Percentiles rank a stretch among this genome's conserved stretches.
phyloP scores from a whole-genome alignment of 2,113 vertebrate genomes.

The Zosterops hypoxanthus region DNA sequence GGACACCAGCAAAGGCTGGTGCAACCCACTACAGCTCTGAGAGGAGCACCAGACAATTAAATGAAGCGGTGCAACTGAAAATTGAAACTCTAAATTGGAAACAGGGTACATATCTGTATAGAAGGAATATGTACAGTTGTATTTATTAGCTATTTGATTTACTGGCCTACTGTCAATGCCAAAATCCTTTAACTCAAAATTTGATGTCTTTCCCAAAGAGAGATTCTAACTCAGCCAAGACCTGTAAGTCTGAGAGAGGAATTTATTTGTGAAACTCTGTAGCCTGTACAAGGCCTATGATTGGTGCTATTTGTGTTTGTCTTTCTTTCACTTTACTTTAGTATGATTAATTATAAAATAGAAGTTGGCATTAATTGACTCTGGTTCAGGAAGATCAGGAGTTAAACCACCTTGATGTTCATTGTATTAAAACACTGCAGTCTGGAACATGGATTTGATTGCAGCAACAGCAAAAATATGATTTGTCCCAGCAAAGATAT shows the following conservation, averaged over 20 bases:
- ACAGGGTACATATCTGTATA: background rate
- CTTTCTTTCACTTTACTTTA: background rate
- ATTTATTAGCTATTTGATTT: conserved; percentile 17
- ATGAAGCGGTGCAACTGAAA: background rate
- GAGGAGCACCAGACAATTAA: background rate
- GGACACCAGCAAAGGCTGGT: background rate
- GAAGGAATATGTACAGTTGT: background rate
- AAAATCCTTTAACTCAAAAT: conserved; percentile 4
- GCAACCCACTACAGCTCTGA: background rate
- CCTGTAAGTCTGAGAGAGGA: background rate
- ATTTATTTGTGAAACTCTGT: background rate
- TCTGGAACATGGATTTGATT: conserved; percentile 49
- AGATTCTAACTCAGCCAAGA: background rate
- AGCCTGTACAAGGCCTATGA: background rate
- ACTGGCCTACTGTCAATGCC: background rate
- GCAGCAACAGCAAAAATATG: conserved; percentile 57
- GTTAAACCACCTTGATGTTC: conserved; percentile 24
- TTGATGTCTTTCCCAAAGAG: background rate
- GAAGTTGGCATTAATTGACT: background rate
- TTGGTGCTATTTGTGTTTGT: background rate
- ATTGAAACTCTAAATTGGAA: background rate
- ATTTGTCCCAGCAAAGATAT: conserved; percentile 64
- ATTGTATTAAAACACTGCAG: conserved; percentile 52
- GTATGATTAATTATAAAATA: background rate
- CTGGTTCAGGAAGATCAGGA: conserved; percentile 7